These are phyloP conservation scores for Acinonyx jubatus DNA, from an alignment of 2,113 vertebrate genomes.

Conservation along the genomic window DNA sequence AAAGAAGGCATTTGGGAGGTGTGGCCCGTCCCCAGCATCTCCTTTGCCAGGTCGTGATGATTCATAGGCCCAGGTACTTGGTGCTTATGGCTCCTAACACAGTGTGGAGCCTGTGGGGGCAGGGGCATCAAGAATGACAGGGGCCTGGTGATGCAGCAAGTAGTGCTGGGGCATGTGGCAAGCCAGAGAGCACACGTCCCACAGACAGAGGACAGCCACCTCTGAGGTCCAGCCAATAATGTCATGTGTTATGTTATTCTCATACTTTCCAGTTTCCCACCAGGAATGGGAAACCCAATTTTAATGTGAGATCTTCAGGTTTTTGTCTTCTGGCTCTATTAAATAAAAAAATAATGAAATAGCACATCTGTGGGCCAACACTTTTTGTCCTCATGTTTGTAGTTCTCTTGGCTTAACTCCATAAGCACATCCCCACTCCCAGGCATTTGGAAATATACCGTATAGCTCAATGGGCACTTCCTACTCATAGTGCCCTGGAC, in stretches of 20 bases:
- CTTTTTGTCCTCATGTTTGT: not conserved
- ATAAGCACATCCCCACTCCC: not conserved
- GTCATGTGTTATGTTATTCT: not conserved
- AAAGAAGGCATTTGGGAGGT: not conserved
- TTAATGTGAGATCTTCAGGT: constrained; percentile 7
- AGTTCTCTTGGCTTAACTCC: not conserved
- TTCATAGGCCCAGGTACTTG: not conserved
- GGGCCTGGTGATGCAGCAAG: not conserved
- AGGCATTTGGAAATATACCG: not conserved
- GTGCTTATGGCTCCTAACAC: not conserved
- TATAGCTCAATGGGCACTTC: not conserved
- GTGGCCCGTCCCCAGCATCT: not conserved
- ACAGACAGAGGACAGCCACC: not conserved
- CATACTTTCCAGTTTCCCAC: not conserved
- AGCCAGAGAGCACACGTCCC: not conserved
- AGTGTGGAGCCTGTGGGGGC: not conserved
- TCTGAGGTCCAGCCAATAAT: not conserved
- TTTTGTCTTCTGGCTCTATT: not conserved
- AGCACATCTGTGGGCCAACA: not conserved
- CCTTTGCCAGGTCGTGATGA: not conserved
- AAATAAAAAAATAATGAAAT: not conserved
- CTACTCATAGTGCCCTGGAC: not conserved
- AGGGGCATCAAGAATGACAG: not conserved
- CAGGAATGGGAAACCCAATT: not conserved
- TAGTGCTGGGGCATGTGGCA: not conserved